Conservation (phyloP, 2,113 vertebrate genomes). For the Cnemophilus loriae region DNA sequence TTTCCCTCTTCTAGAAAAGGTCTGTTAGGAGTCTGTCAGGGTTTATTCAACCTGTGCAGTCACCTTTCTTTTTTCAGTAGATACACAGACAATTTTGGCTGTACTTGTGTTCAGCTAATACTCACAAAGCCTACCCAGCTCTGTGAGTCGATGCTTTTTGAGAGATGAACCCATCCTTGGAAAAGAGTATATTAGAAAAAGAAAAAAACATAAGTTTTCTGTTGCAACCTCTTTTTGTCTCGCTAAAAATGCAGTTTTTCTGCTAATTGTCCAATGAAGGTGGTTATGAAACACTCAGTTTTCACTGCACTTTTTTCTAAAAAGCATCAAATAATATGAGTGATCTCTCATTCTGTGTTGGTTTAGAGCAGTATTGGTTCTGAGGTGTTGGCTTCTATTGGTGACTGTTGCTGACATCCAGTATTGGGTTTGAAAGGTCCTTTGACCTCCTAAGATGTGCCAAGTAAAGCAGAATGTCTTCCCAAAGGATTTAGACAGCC, state of each 20-base stretch:
- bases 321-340: not conserved
- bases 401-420: not conserved
- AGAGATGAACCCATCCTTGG: not conserved
- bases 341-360: not conserved
- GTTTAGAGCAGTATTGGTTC: not conserved
- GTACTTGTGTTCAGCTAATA: not conserved
- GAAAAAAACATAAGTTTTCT: not conserved
- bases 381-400: not conserved
- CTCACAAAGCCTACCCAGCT: not conserved
- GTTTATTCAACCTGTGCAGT: not conserved
- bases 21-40: not conserved
- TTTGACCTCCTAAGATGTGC: not conserved
- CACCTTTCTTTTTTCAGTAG: not conserved
- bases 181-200: not conserved
- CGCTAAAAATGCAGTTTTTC: not conserved
- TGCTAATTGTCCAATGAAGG: not conserved
- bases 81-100: not conserved
- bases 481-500: not conserved
- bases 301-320: not conserved
- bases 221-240: not conserved
- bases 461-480: not conserved
- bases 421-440: not conserved
- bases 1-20: not conserved
- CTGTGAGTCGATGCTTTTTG: not conserved
- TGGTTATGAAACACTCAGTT: not conserved